Evolutionary conservation across 1,140 invertebrate genomes (phyloP).

Genomic region (Sminthurides bifidus): DNA sequence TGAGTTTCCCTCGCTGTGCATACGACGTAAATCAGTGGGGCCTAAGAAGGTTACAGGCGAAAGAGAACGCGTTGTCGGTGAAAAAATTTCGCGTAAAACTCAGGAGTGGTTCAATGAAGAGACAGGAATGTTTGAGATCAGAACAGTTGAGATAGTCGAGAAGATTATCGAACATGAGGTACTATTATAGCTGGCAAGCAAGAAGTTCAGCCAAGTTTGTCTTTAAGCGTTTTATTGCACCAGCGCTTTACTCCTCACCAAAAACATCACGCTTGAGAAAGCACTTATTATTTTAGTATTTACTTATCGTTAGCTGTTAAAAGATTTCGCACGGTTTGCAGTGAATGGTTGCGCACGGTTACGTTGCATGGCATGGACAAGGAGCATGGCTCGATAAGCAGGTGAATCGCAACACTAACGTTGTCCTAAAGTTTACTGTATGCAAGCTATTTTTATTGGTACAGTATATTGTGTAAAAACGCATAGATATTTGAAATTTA

Average conservation of each 20-base stretch:
- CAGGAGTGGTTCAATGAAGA: conserved; percentile 75
- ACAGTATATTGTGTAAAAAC: too few relatives aligned
- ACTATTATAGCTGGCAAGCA: background rate
- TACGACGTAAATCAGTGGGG: conserved; percentile 61
- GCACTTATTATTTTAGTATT: background rate
- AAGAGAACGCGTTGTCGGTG: conserved; percentile 74
- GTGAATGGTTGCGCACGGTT: too few relatives aligned
- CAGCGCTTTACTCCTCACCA: background rate
- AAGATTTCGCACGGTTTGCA: background rate
- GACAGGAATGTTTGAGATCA: conserved; percentile 68
- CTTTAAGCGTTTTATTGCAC: background rate
- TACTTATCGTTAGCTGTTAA: background rate
- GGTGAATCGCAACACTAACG: too few relatives aligned
- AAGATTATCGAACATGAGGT: conserved; percentile 92
- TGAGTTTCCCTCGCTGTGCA: conserved; percentile 66
- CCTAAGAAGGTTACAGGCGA: conserved; percentile 63
- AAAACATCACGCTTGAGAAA: background rate
- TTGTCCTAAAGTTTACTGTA: too few relatives aligned
- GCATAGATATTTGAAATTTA: too few relatives aligned
- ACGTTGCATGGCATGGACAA: too few relatives aligned
- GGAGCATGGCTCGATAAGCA: too few relatives aligned
- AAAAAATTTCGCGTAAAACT: conserved; percentile 70
- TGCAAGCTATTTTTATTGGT: too few relatives aligned
- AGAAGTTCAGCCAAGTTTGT: background rate
- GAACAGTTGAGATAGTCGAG: conserved; percentile 84